These are phyloP conservation scores for Magallana nippona DNA, from an alignment of 2,888 invertebrate species.

Conservation along the genomic window DNA sequence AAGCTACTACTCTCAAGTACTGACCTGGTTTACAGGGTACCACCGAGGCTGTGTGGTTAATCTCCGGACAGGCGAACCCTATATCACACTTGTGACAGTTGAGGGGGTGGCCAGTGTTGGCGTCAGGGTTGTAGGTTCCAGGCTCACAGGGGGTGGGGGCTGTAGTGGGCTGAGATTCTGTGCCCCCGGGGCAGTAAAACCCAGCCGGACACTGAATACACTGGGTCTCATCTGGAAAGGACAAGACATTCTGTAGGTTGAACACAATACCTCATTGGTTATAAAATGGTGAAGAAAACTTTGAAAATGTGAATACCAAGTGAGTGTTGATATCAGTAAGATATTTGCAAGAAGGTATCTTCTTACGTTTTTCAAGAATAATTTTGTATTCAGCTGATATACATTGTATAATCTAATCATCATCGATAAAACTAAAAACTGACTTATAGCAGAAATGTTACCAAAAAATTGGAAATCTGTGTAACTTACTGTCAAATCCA, in stretches of 20 bases:
- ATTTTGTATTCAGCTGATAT: too few relatives aligned
- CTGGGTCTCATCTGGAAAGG: slow-evolving; percentile 65
- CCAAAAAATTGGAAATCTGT: too few relatives aligned
- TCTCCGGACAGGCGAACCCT: slow-evolving; percentile 74
- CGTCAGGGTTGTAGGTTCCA: slow-evolving; percentile 75
- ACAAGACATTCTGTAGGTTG: background rate
- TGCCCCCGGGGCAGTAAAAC: slow-evolving; percentile 75
- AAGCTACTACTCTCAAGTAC: too few relatives aligned
- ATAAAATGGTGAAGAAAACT: too few relatives aligned
- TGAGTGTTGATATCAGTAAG: too few relatives aligned
- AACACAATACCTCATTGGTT: background rate
- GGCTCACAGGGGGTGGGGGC: slow-evolving; percentile 72
- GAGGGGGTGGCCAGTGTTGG: slow-evolving; percentile 67
- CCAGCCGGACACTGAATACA: slow-evolving; percentile 75
- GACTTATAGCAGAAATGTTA: too few relatives aligned
- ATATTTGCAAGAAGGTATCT: too few relatives aligned
- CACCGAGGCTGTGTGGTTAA: slow-evolving; percentile 69
- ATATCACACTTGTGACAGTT: slow-evolving; percentile 75
- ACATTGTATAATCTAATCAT: too few relatives aligned
- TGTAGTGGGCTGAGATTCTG: slow-evolving; percentile 65
- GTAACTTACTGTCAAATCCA: slow-evolving; percentile 69
- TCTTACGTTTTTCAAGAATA: too few relatives aligned
- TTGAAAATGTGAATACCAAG: too few relatives aligned
- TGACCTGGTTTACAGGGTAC: slow-evolving; percentile 73
- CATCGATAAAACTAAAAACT: too few relatives aligned